A percentile compares a stretch with the other conserved stretches of the same genome.
phyloP scores from a whole-genome alignment of 2,888 invertebrate genomes.

The Ormyrus rosae region DNA sequence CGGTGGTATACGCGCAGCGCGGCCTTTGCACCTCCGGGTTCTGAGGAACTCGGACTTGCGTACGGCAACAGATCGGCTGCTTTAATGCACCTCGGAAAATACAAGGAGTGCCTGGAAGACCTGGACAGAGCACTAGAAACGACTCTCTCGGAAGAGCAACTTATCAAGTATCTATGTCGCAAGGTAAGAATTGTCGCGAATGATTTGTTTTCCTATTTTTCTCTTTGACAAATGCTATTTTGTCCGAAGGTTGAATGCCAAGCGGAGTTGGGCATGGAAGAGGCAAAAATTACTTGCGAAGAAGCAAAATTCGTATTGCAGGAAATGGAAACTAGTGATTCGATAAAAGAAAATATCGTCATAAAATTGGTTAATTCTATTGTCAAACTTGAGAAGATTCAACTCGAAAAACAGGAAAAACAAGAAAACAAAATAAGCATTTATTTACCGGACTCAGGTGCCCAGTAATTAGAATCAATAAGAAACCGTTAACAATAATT shows the following conservation, averaged over 20 bases:
- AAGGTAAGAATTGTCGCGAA: conserved; percentile 26
- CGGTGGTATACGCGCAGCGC: conserved; percentile 24
- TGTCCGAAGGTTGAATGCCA: conserved; percentile 46
- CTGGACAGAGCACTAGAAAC: conserved; percentile 24
- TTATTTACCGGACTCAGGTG: not conserved
- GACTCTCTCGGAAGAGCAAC: not conserved
- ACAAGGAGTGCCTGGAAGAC: conserved; percentile 22
- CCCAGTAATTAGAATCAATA: not conserved
- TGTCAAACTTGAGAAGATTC: conserved; percentile 11
- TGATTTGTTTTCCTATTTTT: not conserved
- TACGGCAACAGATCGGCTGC: conserved; percentile 49
- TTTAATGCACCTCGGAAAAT: conserved; percentile 29
- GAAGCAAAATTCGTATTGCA: conserved; percentile 16
- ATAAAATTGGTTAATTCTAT: conserved; percentile 44
- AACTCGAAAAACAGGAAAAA: not conserved
- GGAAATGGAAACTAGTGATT: not conserved
- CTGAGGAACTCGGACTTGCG: conserved; percentile 36
- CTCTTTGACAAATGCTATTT: not conserved
- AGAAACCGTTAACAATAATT: not conserved
- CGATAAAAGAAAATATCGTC: conserved; percentile 29
- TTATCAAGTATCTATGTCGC: conserved; percentile 28
- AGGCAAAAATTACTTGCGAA: conserved; percentile 39
- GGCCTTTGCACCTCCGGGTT: conserved; percentile 20
- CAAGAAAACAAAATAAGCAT: not conserved
- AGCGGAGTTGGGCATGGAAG: conserved; percentile 35